Percentiles rank a stretch among this genome's conserved stretches.
These are phyloP conservation scores for Elaphurus davidianus DNA, from an alignment of 2,113 vertebrate species.

Conservation along the genomic window DNA sequence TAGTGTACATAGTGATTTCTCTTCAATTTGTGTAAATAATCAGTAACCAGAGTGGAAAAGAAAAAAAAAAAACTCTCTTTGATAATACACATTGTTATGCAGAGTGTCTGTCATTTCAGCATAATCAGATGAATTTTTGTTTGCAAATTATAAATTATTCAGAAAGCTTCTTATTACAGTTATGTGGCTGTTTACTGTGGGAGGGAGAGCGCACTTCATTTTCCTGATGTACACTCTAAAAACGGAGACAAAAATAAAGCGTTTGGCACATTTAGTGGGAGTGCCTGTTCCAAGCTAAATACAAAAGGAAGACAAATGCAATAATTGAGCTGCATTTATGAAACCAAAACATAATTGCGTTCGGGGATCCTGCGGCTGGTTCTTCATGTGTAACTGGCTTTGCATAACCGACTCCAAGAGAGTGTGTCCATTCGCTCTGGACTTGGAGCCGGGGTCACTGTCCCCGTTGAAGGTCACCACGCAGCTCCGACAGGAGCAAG, in stretches of 20 bases:
- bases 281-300: conserved; percentile 42
- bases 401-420: background rate
- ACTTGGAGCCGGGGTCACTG: background rate
- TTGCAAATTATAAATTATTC: conserved; percentile 78
- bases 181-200: conserved; percentile 49
- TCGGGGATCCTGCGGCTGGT: background rate
- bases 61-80: conserved; percentile 25
- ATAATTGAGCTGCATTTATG: conserved; percentile 49
- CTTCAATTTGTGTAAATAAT: conserved; percentile 58
- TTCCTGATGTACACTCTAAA: conserved; percentile 49
- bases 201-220: conserved; percentile 30
- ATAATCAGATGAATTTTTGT: conserved; percentile 73
- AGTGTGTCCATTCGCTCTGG: background rate
- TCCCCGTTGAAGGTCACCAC: conserved; percentile 57
- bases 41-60: conserved; percentile 24
- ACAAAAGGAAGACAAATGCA: conserved; percentile 63
- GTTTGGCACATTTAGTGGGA: conserved; percentile 52
- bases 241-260: conserved; percentile 57
- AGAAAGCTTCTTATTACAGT: conserved; percentile 67
- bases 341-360: conserved; percentile 30
- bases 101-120: conserved; percentile 57
- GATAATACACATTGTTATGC: conserved; percentile 45
- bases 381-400: background rate
- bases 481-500: conserved; percentile 45
- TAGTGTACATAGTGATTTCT: conserved; percentile 43